Evolutionary conservation across 2,797 vertebrate genomes (phyloP), one percentile per base, ranked within the genome.

Genomic region (Enteromius treurensis): DNA sequence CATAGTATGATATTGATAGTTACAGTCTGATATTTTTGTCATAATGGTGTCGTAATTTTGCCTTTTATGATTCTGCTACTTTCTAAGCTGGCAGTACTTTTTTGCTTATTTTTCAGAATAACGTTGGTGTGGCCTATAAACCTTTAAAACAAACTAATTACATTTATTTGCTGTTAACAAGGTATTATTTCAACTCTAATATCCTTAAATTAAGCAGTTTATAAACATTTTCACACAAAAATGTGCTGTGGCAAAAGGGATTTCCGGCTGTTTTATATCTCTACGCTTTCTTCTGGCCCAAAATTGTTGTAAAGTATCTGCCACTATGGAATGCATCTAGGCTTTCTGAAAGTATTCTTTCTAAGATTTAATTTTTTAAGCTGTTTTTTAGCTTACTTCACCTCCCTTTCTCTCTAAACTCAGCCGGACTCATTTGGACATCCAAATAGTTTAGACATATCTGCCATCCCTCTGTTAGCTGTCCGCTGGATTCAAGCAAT

Each of bases 221-320:
- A 21, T 5, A n/a, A 64, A 64, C 60, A 29, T 32, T 32, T 64
- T 15, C 14, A 9, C 29, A 8, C 32, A 32, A 73, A 49, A 81
- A 34, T 2, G 8, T 67, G 47, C 32, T 8, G n/a, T 51, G 15
- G 45, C 68, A 64, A 74, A 74, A 23, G 5, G 14, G 6, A 40
- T 82, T 73, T 34, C 53, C 53, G 10, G 17, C 58, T 32, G 9
- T 78, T 65, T 78, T 34, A 34, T 32, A 34, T 60, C 62, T 47
- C 23, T 32, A 23, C 5, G 64, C 40, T 34, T 62, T 58, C 8
- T 55, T 84, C 73, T 53, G 53, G 64, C 73, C 51, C 81, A 19
- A 32, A 74, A 51, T 78, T 62, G 76, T 77, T 81, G 51, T 77
- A 80, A 83, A 83, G 58, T 26, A 74, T 42, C 76, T 84, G 70